Percentiles rank a stretch among this genome's conserved stretches.
Evolutionary conservation across 2,888 invertebrate species (phyloP).

Genomic region (Tenodera sinensis): DNA sequence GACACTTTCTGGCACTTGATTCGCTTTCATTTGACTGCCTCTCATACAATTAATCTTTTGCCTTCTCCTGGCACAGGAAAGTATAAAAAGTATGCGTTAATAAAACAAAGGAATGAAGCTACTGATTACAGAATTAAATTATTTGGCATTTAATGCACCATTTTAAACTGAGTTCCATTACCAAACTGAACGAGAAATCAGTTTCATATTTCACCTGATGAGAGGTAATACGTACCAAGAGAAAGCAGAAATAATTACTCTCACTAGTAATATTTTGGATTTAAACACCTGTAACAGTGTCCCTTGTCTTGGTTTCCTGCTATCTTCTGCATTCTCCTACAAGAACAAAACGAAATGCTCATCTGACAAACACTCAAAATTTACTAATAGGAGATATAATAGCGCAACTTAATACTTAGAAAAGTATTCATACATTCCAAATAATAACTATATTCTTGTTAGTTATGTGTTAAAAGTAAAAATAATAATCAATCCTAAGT

Average conservation of each 20-base stretch:
- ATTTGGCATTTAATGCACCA: neutral
- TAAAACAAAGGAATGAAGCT: neutral
- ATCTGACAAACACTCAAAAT: neutral
- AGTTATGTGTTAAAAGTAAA: no score
- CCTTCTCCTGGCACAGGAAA: neutral
- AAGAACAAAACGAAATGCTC: neutral
- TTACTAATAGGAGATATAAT: neutral
- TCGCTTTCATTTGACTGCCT: no score
- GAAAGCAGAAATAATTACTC: constrained; percentile 25
- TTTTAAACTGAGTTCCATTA: neutral
- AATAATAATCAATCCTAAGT: no score
- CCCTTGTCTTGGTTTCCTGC: neutral
- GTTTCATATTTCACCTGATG: neutral
- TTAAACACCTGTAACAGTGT: neutral
- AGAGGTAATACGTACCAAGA: constrained; percentile 28
- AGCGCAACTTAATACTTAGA: neutral
- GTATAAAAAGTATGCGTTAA: neutral
- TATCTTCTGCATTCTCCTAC: neutral
- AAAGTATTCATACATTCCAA: neutral
- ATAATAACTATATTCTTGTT: neutral
- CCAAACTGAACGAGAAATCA: neutral
- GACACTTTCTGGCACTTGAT: no score
- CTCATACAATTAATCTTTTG: neutral
- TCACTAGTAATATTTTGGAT: constrained; percentile 26
- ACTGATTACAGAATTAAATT: neutral